Evolutionary conservation across 2,888 invertebrate genomes (phyloP).

Genomic region (Cheilosia scutellata): DNA sequence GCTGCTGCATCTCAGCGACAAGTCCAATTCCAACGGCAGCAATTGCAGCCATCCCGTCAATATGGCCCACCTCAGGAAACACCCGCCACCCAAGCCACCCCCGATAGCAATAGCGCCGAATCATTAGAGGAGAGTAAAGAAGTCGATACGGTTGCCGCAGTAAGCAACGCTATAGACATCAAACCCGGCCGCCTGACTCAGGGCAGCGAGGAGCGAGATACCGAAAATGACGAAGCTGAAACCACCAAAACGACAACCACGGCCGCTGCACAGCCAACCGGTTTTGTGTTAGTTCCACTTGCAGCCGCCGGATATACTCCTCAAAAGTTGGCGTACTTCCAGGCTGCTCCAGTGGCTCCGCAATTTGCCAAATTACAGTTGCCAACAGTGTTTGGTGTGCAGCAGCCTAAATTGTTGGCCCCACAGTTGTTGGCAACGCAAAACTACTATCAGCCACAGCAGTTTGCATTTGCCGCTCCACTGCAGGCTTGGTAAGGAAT

Average conservation of each 20-base stretch:
- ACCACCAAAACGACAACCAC: constrained; percentile 6
- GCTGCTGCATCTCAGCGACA: constrained; percentile 46
- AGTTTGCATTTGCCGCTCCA: constrained; percentile 59
- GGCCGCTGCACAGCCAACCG: constrained; percentile 34
- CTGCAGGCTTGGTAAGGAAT: constrained; percentile 57
- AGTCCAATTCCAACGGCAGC: constrained; percentile 45
- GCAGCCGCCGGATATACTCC: constrained; percentile 55
- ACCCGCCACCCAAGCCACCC: constrained; percentile 15
- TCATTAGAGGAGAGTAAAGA: constrained; percentile 65
- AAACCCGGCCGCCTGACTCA: constrained; percentile 58
- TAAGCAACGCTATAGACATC: constrained; percentile 27
- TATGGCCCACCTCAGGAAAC: constrained; percentile 49
- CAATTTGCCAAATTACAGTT: constrained; percentile 57
- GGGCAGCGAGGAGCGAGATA: constrained; percentile 47
- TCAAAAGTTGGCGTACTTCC: constrained; percentile 56
- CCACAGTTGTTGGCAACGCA: constrained; percentile 41
- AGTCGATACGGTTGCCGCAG: constrained; percentile 57
- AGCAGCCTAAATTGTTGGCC: constrained; percentile 46
- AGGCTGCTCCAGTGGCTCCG: constrained; percentile 30
- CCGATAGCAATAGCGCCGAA: constrained; percentile 52
- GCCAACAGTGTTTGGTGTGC: constrained; percentile 43
- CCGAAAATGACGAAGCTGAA: constrained; percentile 64
- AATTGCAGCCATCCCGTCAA: constrained; percentile 47
- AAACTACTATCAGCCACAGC: constrained; percentile 64
- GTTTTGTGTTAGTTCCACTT: constrained; percentile 53